Base-by-base conservation (phyloP, 1,140 invertebrate genomes). In the Rhynchophorus ferrugineus region DNA sequence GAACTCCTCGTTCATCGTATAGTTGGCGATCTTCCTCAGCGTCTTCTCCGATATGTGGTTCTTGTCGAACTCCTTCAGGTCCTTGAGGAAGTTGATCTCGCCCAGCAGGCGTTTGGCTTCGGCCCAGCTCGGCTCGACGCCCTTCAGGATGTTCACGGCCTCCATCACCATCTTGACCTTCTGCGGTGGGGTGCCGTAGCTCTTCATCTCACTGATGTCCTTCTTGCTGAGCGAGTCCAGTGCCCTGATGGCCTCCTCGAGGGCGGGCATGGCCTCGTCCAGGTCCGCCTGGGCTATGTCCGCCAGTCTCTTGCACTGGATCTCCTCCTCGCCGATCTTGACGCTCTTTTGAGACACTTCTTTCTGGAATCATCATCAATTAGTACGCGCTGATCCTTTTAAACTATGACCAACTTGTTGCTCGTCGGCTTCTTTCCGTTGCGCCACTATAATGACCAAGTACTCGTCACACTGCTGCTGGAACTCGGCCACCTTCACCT, bases 141-240 rank as follows among this genome's bases (percentile, higher is more conserved):
- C 76, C 54, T 87, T 76, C 13, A 94, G 68, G 60, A 91, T 89
- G 76, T 91, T 87, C 0, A 93, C 87, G 14, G 89, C 87, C 69
- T 92, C 88, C 80, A 92, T 79, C 0, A 91, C 89, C 73, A 90
- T 87, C 71, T 91, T 86, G 1, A 93, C 88, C 65, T 89, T 84
- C 20, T 78, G 71, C 9, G 89, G 89, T 1, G 89, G 90, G 59
- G 82, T 80, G 0, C 81, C 81, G 70, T 92, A 93, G 0, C 87
- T 90, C 68, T 89, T 89, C 45, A 94, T 87, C 75, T 92, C 89
- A 35, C 83, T 81, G 35, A 92, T 82, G 67, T 92, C 89, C 64
- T 88, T 90, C 69, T 92, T 93, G 65, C 88, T 91, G 16, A 92
- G 69, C 8, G 87, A 76, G 60, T 91, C 38, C 22, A 69, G 55